phyloP scores from a whole-genome alignment of 1,140 invertebrate species.

The Centruroides vittatus region DNA sequence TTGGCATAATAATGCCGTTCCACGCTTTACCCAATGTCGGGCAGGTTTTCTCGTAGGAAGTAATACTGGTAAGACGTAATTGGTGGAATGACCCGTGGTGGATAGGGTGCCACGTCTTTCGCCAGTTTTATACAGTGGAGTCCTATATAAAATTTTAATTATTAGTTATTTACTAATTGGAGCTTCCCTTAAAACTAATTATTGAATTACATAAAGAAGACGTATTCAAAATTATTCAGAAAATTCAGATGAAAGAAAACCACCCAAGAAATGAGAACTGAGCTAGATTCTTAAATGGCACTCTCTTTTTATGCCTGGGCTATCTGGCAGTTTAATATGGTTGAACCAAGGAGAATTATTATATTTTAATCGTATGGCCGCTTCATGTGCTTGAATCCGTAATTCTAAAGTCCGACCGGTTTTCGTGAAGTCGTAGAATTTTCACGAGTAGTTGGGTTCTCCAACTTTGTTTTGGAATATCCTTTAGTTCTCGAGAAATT shows the following conservation, averaged over 20 bases:
- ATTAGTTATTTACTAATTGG: not conserved
- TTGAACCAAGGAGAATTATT: too few species aligned
- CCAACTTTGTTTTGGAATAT: too few species aligned
- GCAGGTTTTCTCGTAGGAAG: constrained; percentile 45
- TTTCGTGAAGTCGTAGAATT: too few species aligned
- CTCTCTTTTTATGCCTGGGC: too few species aligned
- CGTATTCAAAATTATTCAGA: not conserved
- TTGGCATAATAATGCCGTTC: constrained; percentile 63
- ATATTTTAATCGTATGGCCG: too few species aligned
- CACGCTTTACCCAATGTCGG: constrained; percentile 74
- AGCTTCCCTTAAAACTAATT: not conserved
- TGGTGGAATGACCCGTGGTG: constrained; percentile 72
- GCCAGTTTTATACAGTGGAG: constrained; percentile 78
- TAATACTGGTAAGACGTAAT: constrained; percentile 69
- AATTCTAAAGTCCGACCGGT: too few species aligned
- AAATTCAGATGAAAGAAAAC: not conserved
- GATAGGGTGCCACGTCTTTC: constrained; percentile 58
- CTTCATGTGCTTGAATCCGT: too few species aligned
- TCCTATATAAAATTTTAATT: constrained; percentile 39
- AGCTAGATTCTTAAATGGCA: too few species aligned
- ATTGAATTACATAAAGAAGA: not conserved
- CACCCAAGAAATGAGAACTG: not conserved
- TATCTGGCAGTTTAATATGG: too few species aligned
- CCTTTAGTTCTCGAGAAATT: too few species aligned
- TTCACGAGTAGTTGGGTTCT: too few species aligned